Evolutionary conservation across 2,888 invertebrate genomes (phyloP), one percentile per base, ranked within the genome.

Genomic region (Heteromyza rotundicornis): DNA sequence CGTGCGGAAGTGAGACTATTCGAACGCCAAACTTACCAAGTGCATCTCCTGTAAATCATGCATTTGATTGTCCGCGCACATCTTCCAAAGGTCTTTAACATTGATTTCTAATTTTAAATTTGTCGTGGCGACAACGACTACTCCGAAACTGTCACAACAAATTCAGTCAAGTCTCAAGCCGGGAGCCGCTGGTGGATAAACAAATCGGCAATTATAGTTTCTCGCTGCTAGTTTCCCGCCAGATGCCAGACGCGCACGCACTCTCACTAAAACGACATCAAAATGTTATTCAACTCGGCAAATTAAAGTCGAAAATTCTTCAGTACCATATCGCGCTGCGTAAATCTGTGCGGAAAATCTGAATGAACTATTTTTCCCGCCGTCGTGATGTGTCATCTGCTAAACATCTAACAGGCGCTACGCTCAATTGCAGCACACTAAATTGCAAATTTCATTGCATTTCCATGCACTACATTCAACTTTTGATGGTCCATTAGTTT

Each of bases 301-400:
- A 47, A 47, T n/a, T 40, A n/a, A 10, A 27, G 14, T 40, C 5
- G 10, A n/a, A 40, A 40, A 40, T n/a, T 40, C 40, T n/a, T 40
- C 14, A 40, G 12, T 40, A n/a, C n/a, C n/a, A 19, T 20, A 20
- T 47, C 19, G n/a, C 19, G 47, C 14, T 3, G 47, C 20, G 17
- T 47, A 19, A 19, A 5, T 47, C 14, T 40, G 40, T 40, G 40
- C 14, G 7, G n/a, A 40, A 40, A 14, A 47, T 47, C 47, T 47
- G 47, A 47, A 47, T 47, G 47, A 47, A 47, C 47, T 47, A 47
- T 47, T 47, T n/a, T 17, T 47, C 20, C 2, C 40, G 47, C 20
- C 20, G 47, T 40, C 10, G 14, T 7, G 10, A n/a, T 40, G 40
- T 47, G 20, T 20, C 47, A 19, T 20, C 7, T 40, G 40, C 12